phyloP scores from a whole-genome alignment of 1,140 invertebrate genomes.

The Mya arenaria region DNA sequence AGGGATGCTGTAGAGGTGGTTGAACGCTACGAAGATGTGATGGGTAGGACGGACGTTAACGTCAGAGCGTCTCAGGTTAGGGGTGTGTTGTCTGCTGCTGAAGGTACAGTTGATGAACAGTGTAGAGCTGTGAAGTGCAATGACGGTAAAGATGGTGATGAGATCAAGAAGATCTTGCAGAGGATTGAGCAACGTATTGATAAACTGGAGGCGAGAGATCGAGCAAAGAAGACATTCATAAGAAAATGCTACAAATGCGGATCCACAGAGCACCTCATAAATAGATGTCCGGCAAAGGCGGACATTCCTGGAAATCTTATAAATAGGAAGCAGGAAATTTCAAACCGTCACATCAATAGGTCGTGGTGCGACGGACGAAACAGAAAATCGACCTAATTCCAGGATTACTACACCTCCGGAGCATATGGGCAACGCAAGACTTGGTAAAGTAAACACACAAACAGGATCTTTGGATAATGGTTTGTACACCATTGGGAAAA shows the following conservation, averaged over 20 bases:
- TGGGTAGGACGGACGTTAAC: slow-evolving; percentile 55
- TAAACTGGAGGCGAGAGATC: background rate
- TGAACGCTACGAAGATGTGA: slow-evolving; percentile 26
- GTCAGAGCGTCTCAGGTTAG: too few relatives aligned
- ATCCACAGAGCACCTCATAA: background rate
- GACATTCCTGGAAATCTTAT: background rate
- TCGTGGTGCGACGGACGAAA: background rate
- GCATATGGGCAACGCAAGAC: background rate
- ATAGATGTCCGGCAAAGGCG: background rate
- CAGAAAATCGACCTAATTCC: slow-evolving; percentile 1
- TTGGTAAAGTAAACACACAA: background rate
- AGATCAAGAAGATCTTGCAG: background rate
- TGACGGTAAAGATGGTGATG: background rate
- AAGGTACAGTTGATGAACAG: too few relatives aligned
- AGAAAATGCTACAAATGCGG: slow-evolving; percentile 8
- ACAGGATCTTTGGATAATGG: background rate
- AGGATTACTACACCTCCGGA: background rate
- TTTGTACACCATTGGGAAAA: background rate
- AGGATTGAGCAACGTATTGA: slow-evolving; percentile 4
- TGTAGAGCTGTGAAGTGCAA: background rate
- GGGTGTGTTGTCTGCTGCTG: slow-evolving; percentile 69
- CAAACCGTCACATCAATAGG: slow-evolving; percentile 14
- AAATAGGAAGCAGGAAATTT: background rate
- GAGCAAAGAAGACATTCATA: background rate
- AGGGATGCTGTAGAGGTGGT: slow-evolving; percentile 36